phyloP scores from a whole-genome alignment of 92 coral and sea anemone species.

The Zoanthus gigantus region DNA sequence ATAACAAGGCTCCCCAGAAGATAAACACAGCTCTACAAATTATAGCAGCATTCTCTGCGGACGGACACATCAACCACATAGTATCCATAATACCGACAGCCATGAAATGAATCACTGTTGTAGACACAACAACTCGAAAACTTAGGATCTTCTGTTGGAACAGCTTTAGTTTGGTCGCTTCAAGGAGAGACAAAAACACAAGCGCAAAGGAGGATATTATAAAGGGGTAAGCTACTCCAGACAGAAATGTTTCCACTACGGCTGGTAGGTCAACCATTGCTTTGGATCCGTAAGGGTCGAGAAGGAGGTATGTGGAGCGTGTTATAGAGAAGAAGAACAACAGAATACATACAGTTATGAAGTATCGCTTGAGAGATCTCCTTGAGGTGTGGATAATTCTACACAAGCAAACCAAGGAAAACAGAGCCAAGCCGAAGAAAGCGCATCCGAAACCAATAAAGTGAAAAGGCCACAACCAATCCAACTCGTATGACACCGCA shows the following conservation, averaged over 20 bases:
- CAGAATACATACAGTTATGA: conserved; percentile 25
- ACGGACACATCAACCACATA: background rate
- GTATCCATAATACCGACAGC: background rate
- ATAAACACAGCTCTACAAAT: conserved; percentile 22
- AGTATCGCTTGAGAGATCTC: conserved; percentile 34
- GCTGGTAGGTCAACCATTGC: conserved; percentile 37
- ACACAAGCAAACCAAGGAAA: conserved; percentile 22
- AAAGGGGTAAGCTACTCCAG: conserved; percentile 25
- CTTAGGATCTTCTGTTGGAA: conserved; percentile 24
- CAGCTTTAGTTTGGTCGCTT: conserved; percentile 28
- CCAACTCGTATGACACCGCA: conserved; percentile 3
- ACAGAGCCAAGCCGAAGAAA: conserved; percentile 28
- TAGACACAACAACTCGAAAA: conserved; percentile 6
- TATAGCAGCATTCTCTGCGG: conserved; percentile 13
- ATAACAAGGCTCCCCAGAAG: conserved; percentile 30
- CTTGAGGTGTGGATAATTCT: conserved; percentile 13
- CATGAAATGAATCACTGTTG: background rate
- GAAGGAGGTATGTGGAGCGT: conserved; percentile 28
- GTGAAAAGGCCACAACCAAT: conserved; percentile 31
- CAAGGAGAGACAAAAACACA: conserved; percentile 37
- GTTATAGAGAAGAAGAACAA: conserved; percentile 27
- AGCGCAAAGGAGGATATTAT: conserved; percentile 29
- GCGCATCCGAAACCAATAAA: conserved; percentile 34
- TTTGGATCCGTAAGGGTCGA: conserved; percentile 33
- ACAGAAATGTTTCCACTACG: conserved; percentile 10